Evolutionary conservation across 2,888 invertebrate species (phyloP), one percentile per base, ranked within the genome.

Genomic region (Hemistola chrysoprasaria): DNA sequence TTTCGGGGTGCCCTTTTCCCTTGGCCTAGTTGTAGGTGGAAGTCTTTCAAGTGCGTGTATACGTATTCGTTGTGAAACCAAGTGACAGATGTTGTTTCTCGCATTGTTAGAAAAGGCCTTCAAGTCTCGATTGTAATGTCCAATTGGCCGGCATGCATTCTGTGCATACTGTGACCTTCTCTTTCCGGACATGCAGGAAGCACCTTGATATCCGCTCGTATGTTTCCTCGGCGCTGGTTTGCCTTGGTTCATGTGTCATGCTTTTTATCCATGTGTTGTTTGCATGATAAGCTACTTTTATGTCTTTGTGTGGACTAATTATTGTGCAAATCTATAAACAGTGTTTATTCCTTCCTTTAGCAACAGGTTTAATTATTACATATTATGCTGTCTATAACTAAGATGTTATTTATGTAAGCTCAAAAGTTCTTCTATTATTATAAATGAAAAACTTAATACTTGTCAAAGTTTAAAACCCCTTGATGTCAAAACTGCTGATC

Each of bases 101-200:
- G 60, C 59, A 65, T 65, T 58, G 65, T 65, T 58, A 62, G 56
- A 62, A 61, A 58, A 71, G 83, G 65, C 86, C 84, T 86, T 83
- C 82, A 81, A 83, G 78, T 74, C 71, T 77, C 69, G 62, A 71
- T 59, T 65, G 60, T 63, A 61, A 56, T 68, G 68, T 68, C 56
- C 56, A 49, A 56, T 71, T 55, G 63, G 62, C 74, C 70, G 73
- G 76, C 63, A 52, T 76, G 75, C 78, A 79, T 81, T 78, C 80
- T 75, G 69, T 80, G 79, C 77, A 78, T 78, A 77, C 59, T 73
- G 62, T 76, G 85, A 87, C 90, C 89, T 89, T 89, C 85, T 85
- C 76, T 79, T 83, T 85, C 89, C 87, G 87, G 86, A 79, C 80
- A 80, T 84, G 78, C 78, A 88, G 90, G 90, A 90, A 90, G 84